These are phyloP conservation scores for Heliconius melpomene DNA, from an alignment of 1,140 invertebrate genomes.

Conservation along the genomic window DNA sequence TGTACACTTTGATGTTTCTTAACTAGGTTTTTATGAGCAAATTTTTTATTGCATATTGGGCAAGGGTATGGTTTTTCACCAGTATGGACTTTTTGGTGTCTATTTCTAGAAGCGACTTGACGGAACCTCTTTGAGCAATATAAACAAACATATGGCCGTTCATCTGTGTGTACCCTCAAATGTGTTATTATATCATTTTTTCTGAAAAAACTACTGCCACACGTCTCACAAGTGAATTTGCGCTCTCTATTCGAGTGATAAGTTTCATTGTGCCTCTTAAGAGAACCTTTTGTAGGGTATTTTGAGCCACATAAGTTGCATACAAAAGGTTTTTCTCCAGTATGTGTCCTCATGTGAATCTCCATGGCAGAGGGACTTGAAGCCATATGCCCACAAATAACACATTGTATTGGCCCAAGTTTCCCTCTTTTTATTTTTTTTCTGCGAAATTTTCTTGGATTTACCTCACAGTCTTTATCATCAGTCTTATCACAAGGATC, in stretches of 20 bases:
- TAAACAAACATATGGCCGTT: conserved; percentile 79
- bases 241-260: conserved; percentile 65
- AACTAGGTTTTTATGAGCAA: conserved; percentile 65
- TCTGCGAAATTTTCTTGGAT: conserved; percentile 31
- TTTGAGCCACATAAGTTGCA: conserved; percentile 85
- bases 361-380: conserved; percentile 81
- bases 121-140: conserved; percentile 79
- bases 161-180: conserved; percentile 68
- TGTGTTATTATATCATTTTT: conserved; percentile 75
- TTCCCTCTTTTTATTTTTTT: conserved; percentile 44
- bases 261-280: conserved; percentile 80
- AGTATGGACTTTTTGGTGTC: conserved; percentile 66
- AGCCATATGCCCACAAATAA: conserved; percentile 57
- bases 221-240: conserved; percentile 73
- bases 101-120: conserved; percentile 65
- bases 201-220: conserved; percentile 72
- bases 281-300: conserved; percentile 76
- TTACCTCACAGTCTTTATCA: conserved; percentile 23
- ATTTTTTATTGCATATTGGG: conserved; percentile 67
- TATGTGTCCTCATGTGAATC: conserved; percentile 90
- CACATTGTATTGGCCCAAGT: conserved; percentile 54
- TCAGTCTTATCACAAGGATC: conserved; percentile 13
- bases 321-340: conserved; percentile 88
- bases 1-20: conserved; percentile 79
- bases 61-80: conserved; percentile 72